Evolutionary conservation across 2,888 invertebrate species (phyloP), one percentile per base, ranked within the genome.

Genomic region (Cephus runcator): DNA sequence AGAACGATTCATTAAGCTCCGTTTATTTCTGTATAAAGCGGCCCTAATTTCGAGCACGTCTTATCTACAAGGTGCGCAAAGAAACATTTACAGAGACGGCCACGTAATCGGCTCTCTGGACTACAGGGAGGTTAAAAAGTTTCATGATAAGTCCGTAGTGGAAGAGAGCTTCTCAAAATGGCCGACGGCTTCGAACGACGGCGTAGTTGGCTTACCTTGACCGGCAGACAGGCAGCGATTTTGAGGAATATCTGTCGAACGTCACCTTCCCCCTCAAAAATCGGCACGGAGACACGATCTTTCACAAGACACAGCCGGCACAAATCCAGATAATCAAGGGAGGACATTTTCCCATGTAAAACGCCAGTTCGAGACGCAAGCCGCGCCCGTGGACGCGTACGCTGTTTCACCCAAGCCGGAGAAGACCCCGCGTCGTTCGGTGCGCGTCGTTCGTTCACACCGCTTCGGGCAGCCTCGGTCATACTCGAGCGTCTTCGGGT

Each of bases 151-250:
- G 31, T 35, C 34, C 40, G 69, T 15, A n/a, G 73, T 40, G 35
- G 34, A 15, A 1, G 75, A 30, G n/a, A 35, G n/a, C 56, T 81
- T 79, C 77, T 82, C 88, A 90, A 91, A 82, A 90, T 90, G 91
- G 90, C 91, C 89, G 88, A 76, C 78, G 36, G 77, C 75, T 77
- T 78, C 69, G 79, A 34, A 76, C 80, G 76, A 84, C 87, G 89
- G 87, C 88, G 89, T 87, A 87, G 87, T 87, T 84, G 81, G 85
- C 91, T 91, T 94, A 95, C 95, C 95, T 95, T 95, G 90, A 95
- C 94, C 90, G 95, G 95, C 90, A 95, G 93, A 91, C 95, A 95
- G 85, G 95, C 92, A 81, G 94, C 93, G 92, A 95, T 95, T 93
- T 95, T 95, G 83, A 94, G 90, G 88, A 94, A 95, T 85, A 95